Evolutionary conservation across 1,140 invertebrate genomes (phyloP).

Genomic region (Dendrolimus kikuchii): DNA sequence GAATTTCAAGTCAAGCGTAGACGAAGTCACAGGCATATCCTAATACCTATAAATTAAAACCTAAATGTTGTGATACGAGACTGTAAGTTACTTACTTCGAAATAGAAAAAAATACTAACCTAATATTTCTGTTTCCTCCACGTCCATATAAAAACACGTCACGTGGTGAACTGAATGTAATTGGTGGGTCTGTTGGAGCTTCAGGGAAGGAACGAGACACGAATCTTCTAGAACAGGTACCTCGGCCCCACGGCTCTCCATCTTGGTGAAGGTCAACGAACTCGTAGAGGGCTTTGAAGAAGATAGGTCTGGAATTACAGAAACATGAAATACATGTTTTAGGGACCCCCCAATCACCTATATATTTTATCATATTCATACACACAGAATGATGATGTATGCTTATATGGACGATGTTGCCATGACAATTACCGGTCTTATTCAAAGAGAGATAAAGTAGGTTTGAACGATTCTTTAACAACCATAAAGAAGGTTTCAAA

Average conservation of each 20-base stretch:
- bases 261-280: slow-evolving; percentile 91
- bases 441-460: too few species aligned
- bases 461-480: too few species aligned
- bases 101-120: slow-evolving; percentile 59
- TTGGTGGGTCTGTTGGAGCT: slow-evolving; percentile 72
- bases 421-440: too few species aligned
- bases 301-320: slow-evolving; percentile 77
- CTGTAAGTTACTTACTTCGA: not conserved
- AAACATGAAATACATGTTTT: not conserved
- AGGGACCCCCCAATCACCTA: not conserved
- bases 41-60: too few species aligned
- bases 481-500: too few species aligned
- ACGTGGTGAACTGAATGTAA: slow-evolving; percentile 79
- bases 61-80: not conserved
- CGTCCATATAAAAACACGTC: slow-evolving; percentile 91
- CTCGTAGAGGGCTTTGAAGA: slow-evolving; percentile 90
- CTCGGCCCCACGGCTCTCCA: slow-evolving; percentile 81
- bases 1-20: too few species aligned
- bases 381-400: too few species aligned
- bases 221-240: slow-evolving; percentile 79
- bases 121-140: slow-evolving; percentile 86
- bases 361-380: too few species aligned
- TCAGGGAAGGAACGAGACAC: slow-evolving; percentile 74
- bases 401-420: too few species aligned
- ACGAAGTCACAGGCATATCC: too few species aligned